These are phyloP conservation scores for Melanotaenia duboulayi DNA, from an alignment of 2,113 vertebrate genomes.

Conservation along the genomic window DNA sequence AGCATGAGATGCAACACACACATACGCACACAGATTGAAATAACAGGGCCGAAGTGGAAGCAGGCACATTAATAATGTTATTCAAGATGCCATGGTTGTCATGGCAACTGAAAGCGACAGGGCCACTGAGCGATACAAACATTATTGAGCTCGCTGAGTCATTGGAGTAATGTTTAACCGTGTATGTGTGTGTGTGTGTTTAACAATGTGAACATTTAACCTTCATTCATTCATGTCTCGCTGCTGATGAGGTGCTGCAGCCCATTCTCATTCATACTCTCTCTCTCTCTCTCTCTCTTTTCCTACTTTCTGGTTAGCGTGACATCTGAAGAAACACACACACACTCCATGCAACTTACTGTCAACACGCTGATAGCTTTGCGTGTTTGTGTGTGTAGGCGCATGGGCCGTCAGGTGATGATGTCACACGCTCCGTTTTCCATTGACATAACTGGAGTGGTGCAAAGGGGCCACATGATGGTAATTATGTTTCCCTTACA, in stretches of 20 bases:
- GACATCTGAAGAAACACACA: slow-evolving; percentile 52
- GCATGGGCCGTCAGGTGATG: slow-evolving; percentile 50
- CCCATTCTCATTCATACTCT: slow-evolving; percentile 29
- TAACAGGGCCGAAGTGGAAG: slow-evolving; percentile 74
- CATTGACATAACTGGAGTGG: slow-evolving; percentile 71
- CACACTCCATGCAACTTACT: slow-evolving; percentile 29
- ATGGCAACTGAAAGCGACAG: slow-evolving; percentile 55
- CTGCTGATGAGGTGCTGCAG: slow-evolving; percentile 53
- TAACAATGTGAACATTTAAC: not conserved
- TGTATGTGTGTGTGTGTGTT: slow-evolving; percentile 37
- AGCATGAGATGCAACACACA: slow-evolving; percentile 15
- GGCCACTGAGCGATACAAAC: slow-evolving; percentile 71
- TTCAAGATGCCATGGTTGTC: slow-evolving; percentile 70
- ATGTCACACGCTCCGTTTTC: slow-evolving; percentile 78
- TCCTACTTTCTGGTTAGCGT: slow-evolving; percentile 36
- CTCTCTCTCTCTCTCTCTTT: not conserved
- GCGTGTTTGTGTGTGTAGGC: slow-evolving; percentile 31
- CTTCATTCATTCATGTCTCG: not conserved
- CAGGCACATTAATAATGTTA: slow-evolving; percentile 76
- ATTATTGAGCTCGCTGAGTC: slow-evolving; percentile 71
- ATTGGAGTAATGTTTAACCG: slow-evolving; percentile 40
- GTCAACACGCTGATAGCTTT: slow-evolving; percentile 63
- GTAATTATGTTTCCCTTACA: slow-evolving; percentile 9
- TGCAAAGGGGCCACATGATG: slow-evolving; percentile 65
- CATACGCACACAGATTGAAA: slow-evolving; percentile 51